Percentiles rank a stretch among this genome's conserved stretches.
phyloP scores from a whole-genome alignment of 2,888 invertebrate genomes.

The Xanthia togata region DNA sequence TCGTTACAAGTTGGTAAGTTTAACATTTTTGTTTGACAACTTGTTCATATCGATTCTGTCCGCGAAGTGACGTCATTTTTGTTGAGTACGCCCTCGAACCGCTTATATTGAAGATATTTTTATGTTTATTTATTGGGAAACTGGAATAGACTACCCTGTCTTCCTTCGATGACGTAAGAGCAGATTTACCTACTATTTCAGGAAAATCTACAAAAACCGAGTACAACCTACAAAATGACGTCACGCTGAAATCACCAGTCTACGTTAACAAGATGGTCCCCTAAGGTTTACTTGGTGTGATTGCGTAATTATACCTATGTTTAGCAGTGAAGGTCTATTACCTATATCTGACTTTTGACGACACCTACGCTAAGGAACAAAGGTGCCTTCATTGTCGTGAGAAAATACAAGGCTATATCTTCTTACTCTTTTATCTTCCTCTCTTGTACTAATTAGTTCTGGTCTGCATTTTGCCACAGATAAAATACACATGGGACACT shows the following conservation, averaged over 20 bases:
- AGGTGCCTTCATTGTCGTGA: not conserved
- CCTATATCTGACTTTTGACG: not conserved
- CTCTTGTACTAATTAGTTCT: not conserved
- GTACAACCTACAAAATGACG: conserved; percentile 22
- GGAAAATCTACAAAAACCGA: not conserved
- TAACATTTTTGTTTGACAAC: conserved; percentile 70
- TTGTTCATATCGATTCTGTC: conserved; percentile 61
- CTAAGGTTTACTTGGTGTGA: not conserved
- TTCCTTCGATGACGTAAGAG: conserved; percentile 29
- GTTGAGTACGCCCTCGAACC: not conserved
- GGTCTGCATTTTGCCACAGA: not conserved
- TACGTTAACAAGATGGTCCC: not conserved
- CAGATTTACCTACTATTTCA: conserved; percentile 4
- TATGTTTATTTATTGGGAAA: conserved; percentile 8
- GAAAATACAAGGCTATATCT: not conserved
- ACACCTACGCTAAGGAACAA: not conserved
- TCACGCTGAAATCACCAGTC: conserved; percentile 33
- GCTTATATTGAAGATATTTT: not conserved
- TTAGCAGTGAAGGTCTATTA: conserved; percentile 1
- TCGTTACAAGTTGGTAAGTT: conserved; percentile 71
- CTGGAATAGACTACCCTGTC: not conserved
- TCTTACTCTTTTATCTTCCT: not conserved
- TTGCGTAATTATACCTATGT: conserved; percentile 2
- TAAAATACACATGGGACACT: too few relatives aligned
- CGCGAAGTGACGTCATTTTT: conserved; percentile 31